Percentiles rank a stretch among this genome's conserved stretches.
Evolutionary conservation across 1,140 invertebrate genomes (phyloP).

Genomic region (Pogonognathellus flavescens): DNA sequence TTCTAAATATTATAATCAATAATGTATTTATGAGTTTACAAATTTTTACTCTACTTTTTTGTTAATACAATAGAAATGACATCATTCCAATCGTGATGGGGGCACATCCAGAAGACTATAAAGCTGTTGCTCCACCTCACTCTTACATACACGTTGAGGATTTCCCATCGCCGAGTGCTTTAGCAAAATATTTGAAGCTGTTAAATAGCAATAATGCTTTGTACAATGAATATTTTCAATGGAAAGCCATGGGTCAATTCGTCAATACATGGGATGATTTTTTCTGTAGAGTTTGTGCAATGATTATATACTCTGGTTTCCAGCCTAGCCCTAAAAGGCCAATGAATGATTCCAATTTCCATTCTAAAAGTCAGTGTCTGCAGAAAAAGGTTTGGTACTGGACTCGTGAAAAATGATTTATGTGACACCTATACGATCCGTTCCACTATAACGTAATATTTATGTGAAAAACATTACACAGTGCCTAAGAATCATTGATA

Average conservation of each 20-base stretch:
- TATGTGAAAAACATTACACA: too few species aligned
- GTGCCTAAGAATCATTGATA: too few species aligned
- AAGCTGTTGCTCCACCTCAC: too few species aligned
- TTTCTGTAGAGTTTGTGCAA: constrained; percentile 67
- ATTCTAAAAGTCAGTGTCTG: too few species aligned
- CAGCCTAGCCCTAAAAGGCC: neutral
- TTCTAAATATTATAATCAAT: neutral
- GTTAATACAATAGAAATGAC: constrained; percentile 56
- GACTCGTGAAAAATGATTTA: too few species aligned
- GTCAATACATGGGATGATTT: constrained; percentile 53
- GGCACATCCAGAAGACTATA: constrained; percentile 71
- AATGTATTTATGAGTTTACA: neutral
- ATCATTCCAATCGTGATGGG: constrained; percentile 83
- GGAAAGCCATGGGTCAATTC: constrained; percentile 67
- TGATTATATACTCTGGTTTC: constrained; percentile 59
- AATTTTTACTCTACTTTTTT: too few species aligned
- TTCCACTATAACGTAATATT: too few species aligned
- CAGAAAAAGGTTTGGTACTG: too few species aligned
- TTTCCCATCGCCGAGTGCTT: constrained; percentile 71
- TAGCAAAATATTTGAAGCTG: constrained; percentile 73
- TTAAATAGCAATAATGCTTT: constrained; percentile 69
- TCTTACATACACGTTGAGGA: constrained; percentile 76
- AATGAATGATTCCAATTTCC: neutral
- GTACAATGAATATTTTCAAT: constrained; percentile 68
- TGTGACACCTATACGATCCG: too few species aligned